Evolutionary conservation across 2,113 vertebrate species (phyloP), one percentile per base, ranked within the genome.

Genomic region (Xiphorhynchus elegans): DNA sequence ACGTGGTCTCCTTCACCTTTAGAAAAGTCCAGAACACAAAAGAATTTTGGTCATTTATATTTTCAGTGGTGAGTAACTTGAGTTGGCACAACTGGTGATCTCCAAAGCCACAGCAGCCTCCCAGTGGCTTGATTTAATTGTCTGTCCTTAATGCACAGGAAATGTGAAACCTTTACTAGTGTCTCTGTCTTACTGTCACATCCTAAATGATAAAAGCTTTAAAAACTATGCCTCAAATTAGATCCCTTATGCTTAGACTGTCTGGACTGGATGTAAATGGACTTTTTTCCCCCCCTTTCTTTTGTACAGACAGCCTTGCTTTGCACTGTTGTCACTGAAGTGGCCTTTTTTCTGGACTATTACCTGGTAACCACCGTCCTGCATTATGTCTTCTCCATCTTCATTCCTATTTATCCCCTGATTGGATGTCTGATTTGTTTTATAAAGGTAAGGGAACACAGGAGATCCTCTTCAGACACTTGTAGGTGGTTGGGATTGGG

Each of bases 41-140:
- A 77, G 99, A 99, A 79, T 99, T 99, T 95, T 99, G 99, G 98
- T 99, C 99, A 0, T 99, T 99, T 75, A 98, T 99, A 86, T 99
- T 98, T 94, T 99, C 99, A 97, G 98, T 99, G 99, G 99, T 99
- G 97, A 98, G 99, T 97, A 46, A 0, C 28, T 64, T 70, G 13
- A 26, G 14, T 84, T 79, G 23, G 28, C 39, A 44, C 55, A 17
- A 23, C 60, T 52, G 49, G 25, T 46, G 40, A 12, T 20, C 16
- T 50, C 50, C 80, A 47, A 28, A 62, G 59, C 49, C 72, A n/a
- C 50, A 17, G 6, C 26, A 13, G 9, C 29, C 92, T 31, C 59
- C 16, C 60, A 25, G 13, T 73, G 49, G 2, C 2, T 80, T 63
- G 35, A 17, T 63, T 42, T 20, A 10, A 2, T 29, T 31, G 2